These are phyloP conservation scores for Periophthalmus magnuspinnatus DNA, from an alignment of 2,797 vertebrate species.

Conservation along the genomic window DNA sequence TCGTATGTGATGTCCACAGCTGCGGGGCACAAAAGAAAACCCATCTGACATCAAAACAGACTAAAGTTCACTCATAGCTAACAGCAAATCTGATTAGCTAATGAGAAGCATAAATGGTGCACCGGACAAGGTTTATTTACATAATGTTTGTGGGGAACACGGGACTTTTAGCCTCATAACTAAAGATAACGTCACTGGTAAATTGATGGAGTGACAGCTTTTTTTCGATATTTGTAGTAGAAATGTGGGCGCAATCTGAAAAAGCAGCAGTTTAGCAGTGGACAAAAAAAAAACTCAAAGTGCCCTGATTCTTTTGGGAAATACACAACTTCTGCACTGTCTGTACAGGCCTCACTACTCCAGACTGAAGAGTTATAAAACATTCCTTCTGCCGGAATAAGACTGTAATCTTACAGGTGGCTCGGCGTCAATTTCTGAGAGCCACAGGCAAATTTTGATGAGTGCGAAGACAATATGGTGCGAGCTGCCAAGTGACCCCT, in stretches of 20 bases:
- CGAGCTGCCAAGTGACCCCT: conserved; percentile 72
- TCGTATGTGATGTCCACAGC: not conserved
- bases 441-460: conserved; percentile 71
- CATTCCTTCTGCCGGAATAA: conserved; percentile 45
- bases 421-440: conserved; percentile 58
- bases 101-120: not conserved
- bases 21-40: not conserved
- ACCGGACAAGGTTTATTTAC: conserved; percentile 12
- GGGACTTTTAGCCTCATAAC: no score
- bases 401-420: conserved; percentile 41
- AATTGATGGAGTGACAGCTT: no score
- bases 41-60: not conserved
- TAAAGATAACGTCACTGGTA: no score
- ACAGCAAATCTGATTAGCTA: conserved; percentile 1
- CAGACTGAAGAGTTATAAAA: conserved; percentile 35
- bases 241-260: no score
- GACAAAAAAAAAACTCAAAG: not conserved
- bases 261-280: no score
- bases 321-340: not conserved
- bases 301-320: conserved; percentile 17
- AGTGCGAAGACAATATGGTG: conserved; percentile 68
- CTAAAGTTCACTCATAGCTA: not conserved
- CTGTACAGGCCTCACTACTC: not conserved
- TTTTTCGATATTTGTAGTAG: no score
- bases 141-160: conserved; percentile 17